Percentiles rank a stretch among this genome's conserved stretches.
Evolutionary conservation across 1,140 invertebrate genomes (phyloP).

Genomic region (Anoplophora glabripennis): DNA sequence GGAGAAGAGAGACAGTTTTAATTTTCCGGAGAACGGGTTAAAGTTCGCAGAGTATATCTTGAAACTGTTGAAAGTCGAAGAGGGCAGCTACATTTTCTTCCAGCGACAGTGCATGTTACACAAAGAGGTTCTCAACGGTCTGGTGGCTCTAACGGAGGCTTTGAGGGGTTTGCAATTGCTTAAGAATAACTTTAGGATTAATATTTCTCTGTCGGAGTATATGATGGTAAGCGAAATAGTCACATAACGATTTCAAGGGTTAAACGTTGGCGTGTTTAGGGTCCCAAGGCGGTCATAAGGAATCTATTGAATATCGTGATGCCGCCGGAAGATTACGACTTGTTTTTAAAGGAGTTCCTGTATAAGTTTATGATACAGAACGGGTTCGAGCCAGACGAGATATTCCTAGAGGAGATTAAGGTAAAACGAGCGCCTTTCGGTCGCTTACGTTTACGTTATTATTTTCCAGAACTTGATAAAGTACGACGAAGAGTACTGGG

Average conservation of each 20-base stretch:
- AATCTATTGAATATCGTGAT: constrained; percentile 22
- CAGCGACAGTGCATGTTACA: constrained; percentile 19
- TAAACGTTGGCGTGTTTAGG: constrained; percentile 10
- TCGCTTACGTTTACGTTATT: constrained; percentile 14
- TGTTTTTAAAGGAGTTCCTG: constrained; percentile 32
- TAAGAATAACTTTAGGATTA: constrained; percentile 29
- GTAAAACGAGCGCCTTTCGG: no score
- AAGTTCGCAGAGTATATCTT: constrained; percentile 27
- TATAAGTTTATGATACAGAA: constrained; percentile 32
- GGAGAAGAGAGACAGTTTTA: constrained; percentile 19
- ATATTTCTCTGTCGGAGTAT: constrained; percentile 29
- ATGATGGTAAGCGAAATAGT: constrained; percentile 13
- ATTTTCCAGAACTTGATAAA: constrained; percentile 30
- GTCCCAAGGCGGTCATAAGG: constrained; percentile 11
- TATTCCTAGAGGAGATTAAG: constrained; percentile 33
- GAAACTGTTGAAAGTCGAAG: constrained; percentile 26
- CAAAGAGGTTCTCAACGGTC: constrained; percentile 16
- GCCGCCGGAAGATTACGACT: constrained; percentile 22
- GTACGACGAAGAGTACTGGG: constrained; percentile 33
- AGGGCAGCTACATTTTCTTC: constrained; percentile 10
- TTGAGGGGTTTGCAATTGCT: constrained; percentile 28
- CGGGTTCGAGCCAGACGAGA: constrained; percentile 26
- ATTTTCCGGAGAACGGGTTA: constrained; percentile 38
- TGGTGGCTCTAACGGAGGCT: constrained; percentile 18
- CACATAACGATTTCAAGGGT: not conserved